A percentile compares a stretch with the other conserved stretches of the same genome.
phyloP scores from a whole-genome alignment of 2,888 invertebrate genomes.

The Hermaeophaga mercurialis region DNA sequence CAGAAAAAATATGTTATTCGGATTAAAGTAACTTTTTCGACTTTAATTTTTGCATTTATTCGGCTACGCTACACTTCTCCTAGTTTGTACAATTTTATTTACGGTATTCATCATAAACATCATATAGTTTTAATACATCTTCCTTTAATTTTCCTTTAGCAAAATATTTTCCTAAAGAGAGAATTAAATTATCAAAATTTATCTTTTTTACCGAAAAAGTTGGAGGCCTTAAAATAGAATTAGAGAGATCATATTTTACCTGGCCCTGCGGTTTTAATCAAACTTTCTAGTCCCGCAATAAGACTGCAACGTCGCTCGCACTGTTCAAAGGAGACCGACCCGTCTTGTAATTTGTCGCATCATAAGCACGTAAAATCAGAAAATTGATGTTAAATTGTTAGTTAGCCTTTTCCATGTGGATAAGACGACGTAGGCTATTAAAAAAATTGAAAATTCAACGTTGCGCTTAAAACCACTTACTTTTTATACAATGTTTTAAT shows the following conservation, averaged over 20 bases:
- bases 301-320: not conserved
- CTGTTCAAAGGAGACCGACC: conserved; percentile 8
- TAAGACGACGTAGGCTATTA: no score
- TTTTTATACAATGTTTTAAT: no score
- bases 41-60: no score
- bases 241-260: conserved; percentile 25
- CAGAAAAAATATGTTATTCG: no score
- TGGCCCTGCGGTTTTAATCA: conserved; percentile 27
- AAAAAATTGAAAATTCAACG: no score
- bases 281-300: conserved; percentile 14
- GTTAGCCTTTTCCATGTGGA: no score
- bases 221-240: conserved; percentile 14
- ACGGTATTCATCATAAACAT: no score
- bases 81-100: no score
- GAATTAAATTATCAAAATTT: not conserved
- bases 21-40: no score
- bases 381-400: conserved; percentile 3
- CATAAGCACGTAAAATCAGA: conserved; percentile 1
- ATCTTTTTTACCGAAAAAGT: not conserved
- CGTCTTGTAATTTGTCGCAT: conserved; percentile 9
- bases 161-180: not conserved
- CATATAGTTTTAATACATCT: no score
- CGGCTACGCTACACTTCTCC: no score
- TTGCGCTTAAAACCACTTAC: no score
- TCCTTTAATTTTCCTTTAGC: not conserved